Percentiles rank a stretch among this genome's conserved stretches.
phyloP scores from a whole-genome alignment of 2,888 invertebrate species.

The Chydorus sphaericus region DNA sequence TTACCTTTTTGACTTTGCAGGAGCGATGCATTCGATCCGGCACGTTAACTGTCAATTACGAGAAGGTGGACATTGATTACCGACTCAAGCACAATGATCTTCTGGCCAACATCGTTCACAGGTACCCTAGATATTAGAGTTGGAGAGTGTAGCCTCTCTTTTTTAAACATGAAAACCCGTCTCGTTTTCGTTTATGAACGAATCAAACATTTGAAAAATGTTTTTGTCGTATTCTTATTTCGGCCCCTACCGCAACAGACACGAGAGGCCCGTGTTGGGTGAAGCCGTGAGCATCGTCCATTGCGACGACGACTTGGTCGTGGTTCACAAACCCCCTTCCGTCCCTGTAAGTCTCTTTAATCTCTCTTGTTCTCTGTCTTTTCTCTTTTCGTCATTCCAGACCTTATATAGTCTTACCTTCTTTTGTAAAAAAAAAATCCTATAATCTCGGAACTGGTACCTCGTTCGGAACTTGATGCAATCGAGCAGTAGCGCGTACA shows the following conservation, averaged over 20 bases:
- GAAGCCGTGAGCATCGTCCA: slow-evolving; percentile 92
- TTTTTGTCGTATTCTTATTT: not conserved
- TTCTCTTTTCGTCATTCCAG: not conserved
- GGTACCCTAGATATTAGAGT: no score
- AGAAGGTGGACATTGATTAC: slow-evolving; percentile 79
- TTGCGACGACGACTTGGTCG: slow-evolving; percentile 97
- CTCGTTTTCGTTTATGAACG: not conserved
- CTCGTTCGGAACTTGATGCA: not conserved
- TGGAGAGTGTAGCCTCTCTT: no score
- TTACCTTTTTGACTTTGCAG: slow-evolving; percentile 23
- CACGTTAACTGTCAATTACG: slow-evolving; percentile 83
- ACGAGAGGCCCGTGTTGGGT: slow-evolving; percentile 97
- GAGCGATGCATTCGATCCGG: slow-evolving; percentile 81
- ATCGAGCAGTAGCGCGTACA: no score
- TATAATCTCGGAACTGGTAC: no score
- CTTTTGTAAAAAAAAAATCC: no score
- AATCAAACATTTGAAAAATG: not conserved
- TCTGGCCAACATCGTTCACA: slow-evolving; percentile 83
- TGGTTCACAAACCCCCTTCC: slow-evolving; percentile 99
- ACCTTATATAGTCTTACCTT: no score
- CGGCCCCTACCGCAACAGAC: slow-evolving; percentile 50
- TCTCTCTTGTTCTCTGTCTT: not conserved
- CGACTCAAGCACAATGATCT: slow-evolving; percentile 83
- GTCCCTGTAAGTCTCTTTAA: slow-evolving; percentile 79
- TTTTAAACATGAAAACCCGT: not conserved